Evolutionary conservation across 2,888 invertebrate species (phyloP).

Genomic region (Yponomeuta evonymella): DNA sequence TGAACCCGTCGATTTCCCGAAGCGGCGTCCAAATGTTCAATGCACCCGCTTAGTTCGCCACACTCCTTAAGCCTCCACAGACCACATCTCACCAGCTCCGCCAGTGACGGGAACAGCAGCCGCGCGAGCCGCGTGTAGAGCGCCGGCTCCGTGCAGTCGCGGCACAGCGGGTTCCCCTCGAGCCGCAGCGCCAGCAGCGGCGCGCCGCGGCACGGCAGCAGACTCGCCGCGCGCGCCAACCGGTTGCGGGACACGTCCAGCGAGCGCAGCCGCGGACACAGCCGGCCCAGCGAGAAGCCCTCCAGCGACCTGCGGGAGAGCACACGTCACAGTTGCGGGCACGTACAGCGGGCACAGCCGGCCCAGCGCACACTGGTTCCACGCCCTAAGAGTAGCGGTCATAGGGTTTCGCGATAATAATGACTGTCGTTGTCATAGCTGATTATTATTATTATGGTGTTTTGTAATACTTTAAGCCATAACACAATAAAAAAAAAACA

Average conservation of each 20-base stretch:
- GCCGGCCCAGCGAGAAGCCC: constrained; percentile 39
- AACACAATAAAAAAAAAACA: too few relatives aligned
- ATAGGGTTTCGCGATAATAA: too few relatives aligned
- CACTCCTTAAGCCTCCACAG: constrained; percentile 50
- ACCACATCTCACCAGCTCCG: constrained; percentile 57
- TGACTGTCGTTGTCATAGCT: too few relatives aligned
- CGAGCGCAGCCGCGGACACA: constrained; percentile 39
- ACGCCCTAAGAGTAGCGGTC: too few relatives aligned
- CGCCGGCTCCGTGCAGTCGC: constrained; percentile 74
- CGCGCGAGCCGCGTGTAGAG: constrained; percentile 76
- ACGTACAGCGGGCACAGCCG: too few relatives aligned
- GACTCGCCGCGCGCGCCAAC: constrained; percentile 33
- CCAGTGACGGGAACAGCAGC: constrained; percentile 69
- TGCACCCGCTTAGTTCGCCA: too few relatives aligned
- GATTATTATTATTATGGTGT: too few relatives aligned
- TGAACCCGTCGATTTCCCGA: too few relatives aligned
- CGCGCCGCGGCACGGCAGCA: constrained; percentile 49
- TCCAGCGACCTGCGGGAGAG: constrained; percentile 36
- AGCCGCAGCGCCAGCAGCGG: constrained; percentile 71
- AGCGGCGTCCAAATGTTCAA: too few relatives aligned
- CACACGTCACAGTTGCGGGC: too few relatives aligned
- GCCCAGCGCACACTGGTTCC: too few relatives aligned
- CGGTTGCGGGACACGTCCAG: constrained; percentile 52
- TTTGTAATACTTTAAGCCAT: too few relatives aligned
- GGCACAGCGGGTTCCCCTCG: constrained; percentile 84